Conservation (phyloP, 2,888 invertebrate species). For the Pantelozetes paolii region DNA sequence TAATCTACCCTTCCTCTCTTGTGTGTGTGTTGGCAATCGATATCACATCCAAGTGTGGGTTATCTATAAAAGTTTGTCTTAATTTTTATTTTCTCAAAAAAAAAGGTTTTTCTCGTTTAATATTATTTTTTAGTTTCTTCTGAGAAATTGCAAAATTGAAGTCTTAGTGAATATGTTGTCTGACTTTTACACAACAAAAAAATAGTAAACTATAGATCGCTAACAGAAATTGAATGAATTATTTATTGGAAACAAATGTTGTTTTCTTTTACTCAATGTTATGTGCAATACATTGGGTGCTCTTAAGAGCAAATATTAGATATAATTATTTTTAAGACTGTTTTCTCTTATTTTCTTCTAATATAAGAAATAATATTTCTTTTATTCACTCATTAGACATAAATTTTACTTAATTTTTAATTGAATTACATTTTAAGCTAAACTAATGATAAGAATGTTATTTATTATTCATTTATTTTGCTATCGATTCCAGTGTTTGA, state of each 20-base stretch:
- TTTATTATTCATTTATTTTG: too few relatives aligned
- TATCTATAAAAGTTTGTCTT: not conserved
- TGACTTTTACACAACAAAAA: not conserved
- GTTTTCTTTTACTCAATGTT: not conserved
- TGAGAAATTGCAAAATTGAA: not conserved
- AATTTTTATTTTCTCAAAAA: not conserved
- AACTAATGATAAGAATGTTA: too few relatives aligned
- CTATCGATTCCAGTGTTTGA: too few relatives aligned
- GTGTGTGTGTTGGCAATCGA: not conserved
- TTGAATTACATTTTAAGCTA: too few relatives aligned
- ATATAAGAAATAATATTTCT: not conserved
- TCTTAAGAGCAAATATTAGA: not conserved
- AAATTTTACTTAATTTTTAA: not conserved
- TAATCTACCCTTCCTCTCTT: not conserved
- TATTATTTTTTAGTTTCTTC: not conserved
- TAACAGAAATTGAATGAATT: not conserved
- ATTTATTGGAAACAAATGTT: conserved; percentile 17
- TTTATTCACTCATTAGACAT: not conserved
- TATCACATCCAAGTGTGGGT: not conserved
- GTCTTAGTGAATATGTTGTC: not conserved
- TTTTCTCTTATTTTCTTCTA: too few relatives aligned
- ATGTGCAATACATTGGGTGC: not conserved
- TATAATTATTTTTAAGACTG: not conserved
- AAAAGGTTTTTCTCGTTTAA: not conserved
- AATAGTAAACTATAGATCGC: not conserved